Evolutionary conservation across 2,888 invertebrate species (phyloP).

Genomic region (Chironomus tentans): DNA sequence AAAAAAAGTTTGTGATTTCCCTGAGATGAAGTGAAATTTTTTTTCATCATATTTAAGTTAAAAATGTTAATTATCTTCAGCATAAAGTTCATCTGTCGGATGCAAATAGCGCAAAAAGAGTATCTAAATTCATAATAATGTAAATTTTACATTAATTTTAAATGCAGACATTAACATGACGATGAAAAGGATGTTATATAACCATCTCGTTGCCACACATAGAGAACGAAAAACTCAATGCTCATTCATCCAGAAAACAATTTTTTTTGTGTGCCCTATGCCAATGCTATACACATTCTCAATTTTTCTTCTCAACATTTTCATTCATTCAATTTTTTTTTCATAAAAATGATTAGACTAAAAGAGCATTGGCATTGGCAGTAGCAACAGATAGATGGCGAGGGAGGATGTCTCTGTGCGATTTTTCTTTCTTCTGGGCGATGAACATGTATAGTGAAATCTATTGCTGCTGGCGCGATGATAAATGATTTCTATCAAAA

Average conservation of each 20-base stretch:
- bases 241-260: constrained; percentile 25
- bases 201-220: constrained; percentile 10
- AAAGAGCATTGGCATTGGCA: neutral
- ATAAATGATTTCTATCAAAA: neutral
- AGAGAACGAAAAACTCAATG: constrained; percentile 1
- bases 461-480: neutral
- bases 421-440: neutral
- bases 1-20: neutral
- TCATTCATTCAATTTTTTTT: neutral
- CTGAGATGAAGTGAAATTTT: too few relatives aligned
- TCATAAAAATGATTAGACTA: neutral
- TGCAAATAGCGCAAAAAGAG: neutral
- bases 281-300: neutral
- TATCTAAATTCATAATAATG: neutral
- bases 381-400: neutral
- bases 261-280: neutral
- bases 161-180: neutral
- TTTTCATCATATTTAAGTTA: too few relatives aligned
- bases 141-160: neutral
- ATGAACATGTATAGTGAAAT: neutral
- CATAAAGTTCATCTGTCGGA: neutral
- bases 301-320: neutral
- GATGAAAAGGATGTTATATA: constrained; percentile 19
- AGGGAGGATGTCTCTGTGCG: neutral
- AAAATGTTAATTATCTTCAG: too few relatives aligned